phyloP scores from a whole-genome alignment of 37 sponge, comb jelly and placozoan genomes.

The Oscarella lobularis region DNA sequence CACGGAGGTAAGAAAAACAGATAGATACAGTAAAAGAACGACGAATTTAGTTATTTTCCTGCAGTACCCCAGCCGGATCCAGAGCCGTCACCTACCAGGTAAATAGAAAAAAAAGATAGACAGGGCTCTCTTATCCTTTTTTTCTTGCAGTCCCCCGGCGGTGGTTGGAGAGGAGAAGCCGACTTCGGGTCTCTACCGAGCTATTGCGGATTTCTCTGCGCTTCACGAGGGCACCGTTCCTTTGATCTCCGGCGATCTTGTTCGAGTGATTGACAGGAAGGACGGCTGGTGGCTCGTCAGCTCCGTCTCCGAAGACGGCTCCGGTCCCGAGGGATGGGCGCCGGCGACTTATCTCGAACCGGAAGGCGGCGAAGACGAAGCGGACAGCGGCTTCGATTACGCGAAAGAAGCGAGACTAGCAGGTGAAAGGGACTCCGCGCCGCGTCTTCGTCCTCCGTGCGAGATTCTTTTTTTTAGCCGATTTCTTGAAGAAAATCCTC shows the following conservation, averaged over 20 bases:
- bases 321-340: neutral
- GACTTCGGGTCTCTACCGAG: neutral
- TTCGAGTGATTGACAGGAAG: neutral
- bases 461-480: neutral
- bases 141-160: too few relatives aligned
- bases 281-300: neutral
- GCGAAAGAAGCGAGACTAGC: neutral
- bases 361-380: slow-evolving; percentile 22
- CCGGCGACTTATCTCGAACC: neutral
- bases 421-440: too few relatives aligned
- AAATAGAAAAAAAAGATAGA: too few relatives aligned
- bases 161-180: too few relatives aligned
- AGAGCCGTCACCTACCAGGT: too few relatives aligned
- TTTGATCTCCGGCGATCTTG: neutral
- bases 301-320: neutral
- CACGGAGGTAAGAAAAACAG: neutral
- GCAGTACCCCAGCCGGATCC: too few relatives aligned
- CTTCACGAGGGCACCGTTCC: neutral
- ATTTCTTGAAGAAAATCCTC: neutral
- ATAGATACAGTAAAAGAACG: too few relatives aligned
- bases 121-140: too few relatives aligned
- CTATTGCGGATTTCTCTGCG: neutral
- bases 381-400: slow-evolving; percentile 20
- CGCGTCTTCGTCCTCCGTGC: neutral
- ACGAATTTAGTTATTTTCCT: too few relatives aligned